Base-by-base conservation (phyloP, 2,797 vertebrate species). In the Sciurus carolinensis region DNA sequence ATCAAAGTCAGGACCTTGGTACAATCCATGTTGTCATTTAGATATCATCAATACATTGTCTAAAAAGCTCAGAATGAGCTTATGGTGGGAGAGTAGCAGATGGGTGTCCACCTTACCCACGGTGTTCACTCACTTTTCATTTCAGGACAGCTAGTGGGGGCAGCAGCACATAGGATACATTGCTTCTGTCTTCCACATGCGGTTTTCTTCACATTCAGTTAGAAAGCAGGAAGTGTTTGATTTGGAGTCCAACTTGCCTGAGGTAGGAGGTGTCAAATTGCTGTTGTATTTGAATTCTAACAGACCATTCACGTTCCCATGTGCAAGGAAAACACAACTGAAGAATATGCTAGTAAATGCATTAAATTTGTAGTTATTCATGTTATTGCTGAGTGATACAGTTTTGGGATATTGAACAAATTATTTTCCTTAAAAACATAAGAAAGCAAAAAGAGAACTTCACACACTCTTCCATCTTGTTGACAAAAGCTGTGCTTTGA, bases 291-390 rank as follows among this genome's bases (percentile, higher is more conserved):
- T 76, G 77, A 85, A 88, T 89, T 88, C 36, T 77, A 33, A 12
- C 62, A 81, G 13, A 17, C 73, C 39, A 44, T 39, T 94, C 64
- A 47, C 30, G 47, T 93, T 97, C 95, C 39, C 54, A 28, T 44
- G 52, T 75, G 11, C 14, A 81, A 77, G 87, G 67, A 96, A 84
- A 39, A 91, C 26, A 50, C 1, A n/a, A 10, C 10, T 52, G 80
- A 33, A 77, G 22, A 83, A 47, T 87, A 26, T 88, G 22, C 94
- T 73, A 8, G 89, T 90, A 95, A 90, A 79, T 90, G 5, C 39
- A 14, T 52, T 92, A 62, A 69, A 50, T 64, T 62, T 81, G 18
- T 10, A 67, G 7, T 88, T 95, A 71, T 67, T 92, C 94, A 18
- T 28, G 18, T 30, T 93, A 15, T 79, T 75, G 36, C n/a, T 81